A percentile compares a stretch with the other conserved stretches of the same genome.
These are phyloP conservation scores for Drosophila differens DNA, from an alignment of 2,888 invertebrate species.

Conservation along the genomic window DNA sequence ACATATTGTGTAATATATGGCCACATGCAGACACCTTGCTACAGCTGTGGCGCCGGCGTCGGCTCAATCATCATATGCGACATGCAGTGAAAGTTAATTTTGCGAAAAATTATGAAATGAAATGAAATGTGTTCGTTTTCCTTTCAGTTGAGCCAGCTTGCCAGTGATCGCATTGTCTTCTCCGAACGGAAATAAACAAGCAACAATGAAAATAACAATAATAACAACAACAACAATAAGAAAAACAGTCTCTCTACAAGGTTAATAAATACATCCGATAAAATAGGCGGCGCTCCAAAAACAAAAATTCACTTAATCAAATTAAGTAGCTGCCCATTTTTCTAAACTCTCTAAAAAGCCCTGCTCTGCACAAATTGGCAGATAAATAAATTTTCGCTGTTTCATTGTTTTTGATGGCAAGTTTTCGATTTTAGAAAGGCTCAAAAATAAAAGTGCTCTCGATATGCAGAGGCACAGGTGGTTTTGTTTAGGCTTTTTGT, in stretches of 20 bases:
- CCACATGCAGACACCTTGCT: constrained; percentile 51
- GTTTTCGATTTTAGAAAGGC: constrained; percentile 49
- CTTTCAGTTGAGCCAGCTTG: constrained; percentile 48
- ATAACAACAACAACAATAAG: constrained; percentile 20
- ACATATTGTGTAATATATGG: constrained; percentile 58
- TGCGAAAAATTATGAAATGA: constrained; percentile 77
- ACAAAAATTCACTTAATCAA: constrained; percentile 59
- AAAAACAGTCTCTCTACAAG: constrained; percentile 32
- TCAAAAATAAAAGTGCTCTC: constrained; percentile 38
- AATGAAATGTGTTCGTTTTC: constrained; percentile 70
- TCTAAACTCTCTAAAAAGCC: constrained; percentile 7
- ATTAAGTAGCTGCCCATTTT: constrained; percentile 51
- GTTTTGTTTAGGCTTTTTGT: constrained; percentile 30
- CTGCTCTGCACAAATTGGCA: constrained; percentile 36
- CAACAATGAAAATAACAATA: constrained; percentile 3
- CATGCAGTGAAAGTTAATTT: constrained; percentile 78
- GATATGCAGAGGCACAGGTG: constrained; percentile 46
- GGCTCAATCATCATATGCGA: constrained; percentile 72
- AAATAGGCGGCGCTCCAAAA: constrained; percentile 41
- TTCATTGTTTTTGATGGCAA: constrained; percentile 37
- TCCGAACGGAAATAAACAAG: constrained; percentile 53
- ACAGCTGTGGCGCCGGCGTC: constrained; percentile 44
- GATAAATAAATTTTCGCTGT: constrained; percentile 26
- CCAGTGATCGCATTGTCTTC: constrained; percentile 65
- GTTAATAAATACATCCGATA: constrained; percentile 63